Base-by-base conservation (phyloP, 2,888 invertebrate species). In the Gerris lacustris region DNA sequence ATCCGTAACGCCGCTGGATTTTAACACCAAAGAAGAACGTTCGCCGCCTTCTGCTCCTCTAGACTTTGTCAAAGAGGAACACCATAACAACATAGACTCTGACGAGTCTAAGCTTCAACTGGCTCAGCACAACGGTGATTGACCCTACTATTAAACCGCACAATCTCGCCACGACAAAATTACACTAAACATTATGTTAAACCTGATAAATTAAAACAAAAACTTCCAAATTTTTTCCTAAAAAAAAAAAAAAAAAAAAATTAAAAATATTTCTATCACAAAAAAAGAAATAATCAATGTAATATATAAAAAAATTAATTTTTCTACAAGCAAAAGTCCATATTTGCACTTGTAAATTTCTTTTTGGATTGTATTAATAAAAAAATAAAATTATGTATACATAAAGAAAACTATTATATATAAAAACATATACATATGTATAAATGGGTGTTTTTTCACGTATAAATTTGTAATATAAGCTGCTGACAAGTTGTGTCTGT, bases 71-170 rank as follows among this genome's bases (percentile, higher is more conserved):
- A 76, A 76, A 71, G 75, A 76, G 62, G 74, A 77, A 67, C 63
- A 66, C 45, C 72, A 74, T 70, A 74, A 72, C 68, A 73, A 85
- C 4, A 86, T 85, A 71, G 86, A 86, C 74, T 86, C 86, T 78
- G 80, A 83, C 75, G 82, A 84, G 74, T 83, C 69, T 15, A 71
- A 67, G 44, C 63, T 15, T 43, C 44, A 17, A 43, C 68, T 9
- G 71, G 9, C 64, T 64, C 64, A 64, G 17, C 64, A 64, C 17
- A 64, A 64, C 31, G 64, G 64, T 64, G 64, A 64, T 64, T 64
- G 64, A 64, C 64, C 55, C 55, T 55, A 55, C 15, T 55, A 55
- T 55, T 55, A 55, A 55, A 15, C 55, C 2, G 55, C 11, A 11
- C 55, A 55, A 15, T 31, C 31, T 31, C 31, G 31, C 31, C 31